Evolutionary conservation across 2,113 vertebrate species (phyloP).

Genomic region (Butastur rufipennis): DNA sequence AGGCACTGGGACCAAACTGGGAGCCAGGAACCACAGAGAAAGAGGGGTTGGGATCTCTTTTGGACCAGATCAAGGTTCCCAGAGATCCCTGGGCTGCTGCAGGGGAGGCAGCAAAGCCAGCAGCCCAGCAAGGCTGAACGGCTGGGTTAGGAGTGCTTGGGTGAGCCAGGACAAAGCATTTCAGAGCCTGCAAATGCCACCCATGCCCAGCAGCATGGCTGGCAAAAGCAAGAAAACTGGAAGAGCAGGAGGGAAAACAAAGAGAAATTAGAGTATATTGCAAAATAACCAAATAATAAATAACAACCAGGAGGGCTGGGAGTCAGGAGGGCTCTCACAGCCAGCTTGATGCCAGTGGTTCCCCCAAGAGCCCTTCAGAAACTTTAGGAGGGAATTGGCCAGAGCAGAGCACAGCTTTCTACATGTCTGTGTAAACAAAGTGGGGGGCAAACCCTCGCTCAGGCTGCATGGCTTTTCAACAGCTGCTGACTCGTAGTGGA

Average conservation of each 20-base stretch:
- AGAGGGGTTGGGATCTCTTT: background rate
- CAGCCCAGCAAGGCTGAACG: background rate
- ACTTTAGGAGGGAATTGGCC: background rate
- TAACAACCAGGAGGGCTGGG: background rate
- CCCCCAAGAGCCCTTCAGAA: background rate
- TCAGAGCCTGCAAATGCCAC: background rate
- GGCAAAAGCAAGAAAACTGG: background rate
- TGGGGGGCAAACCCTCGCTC: fast-evolving
- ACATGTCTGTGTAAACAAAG: background rate
- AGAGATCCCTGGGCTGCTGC: background rate
- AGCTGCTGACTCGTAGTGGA: background rate
- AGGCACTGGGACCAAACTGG: background rate
- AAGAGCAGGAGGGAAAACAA: fast-evolving
- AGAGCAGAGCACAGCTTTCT: background rate
- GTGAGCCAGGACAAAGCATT: background rate
- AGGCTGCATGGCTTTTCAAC: background rate
- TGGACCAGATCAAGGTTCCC: background rate
- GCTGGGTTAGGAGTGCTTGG: background rate
- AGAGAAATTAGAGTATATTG: background rate
- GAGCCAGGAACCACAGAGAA: background rate
- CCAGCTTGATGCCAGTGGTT: background rate
- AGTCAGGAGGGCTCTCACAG: background rate
- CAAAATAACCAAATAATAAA: background rate
- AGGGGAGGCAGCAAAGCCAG: background rate
- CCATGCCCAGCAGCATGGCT: background rate